Evolutionary conservation across 2,113 vertebrate genomes (phyloP), one percentile per base, ranked within the genome.

Genomic region (Tetraodon nigroviridis): DNA sequence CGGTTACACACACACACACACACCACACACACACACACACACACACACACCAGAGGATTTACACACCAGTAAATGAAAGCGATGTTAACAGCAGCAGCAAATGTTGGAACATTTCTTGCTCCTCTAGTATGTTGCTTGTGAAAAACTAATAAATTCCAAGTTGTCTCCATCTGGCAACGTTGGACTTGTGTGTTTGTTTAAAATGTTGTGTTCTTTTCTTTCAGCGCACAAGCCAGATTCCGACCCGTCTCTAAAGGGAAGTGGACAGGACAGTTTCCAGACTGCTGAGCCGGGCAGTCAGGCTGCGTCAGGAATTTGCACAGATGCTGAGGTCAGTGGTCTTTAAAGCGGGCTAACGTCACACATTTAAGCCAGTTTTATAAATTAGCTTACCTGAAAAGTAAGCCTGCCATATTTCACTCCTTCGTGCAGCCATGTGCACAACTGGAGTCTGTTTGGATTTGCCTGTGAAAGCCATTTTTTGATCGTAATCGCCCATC

Each of bases 261-360:
- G 61, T 61, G 27, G 17, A 37, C 6, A 37, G 32, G 32, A 17
- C 50, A 7, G 20, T 53, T 27, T 58, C 64, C 67, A 67, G 41
- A 68, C 49, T 18, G n/a, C 32, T 50, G 17, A 16, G 82, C 70
- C 78, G 51, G 53, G 61, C 51, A 6, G 12, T 63, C 41, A 47
- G 50, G 60, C 79, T 61, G 47, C 32, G 27, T 62, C 32, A 68
- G 61, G 64, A 69, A 57, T 66, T 61, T 57, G 47, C 51, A 78
- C 68, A 75, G 55, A 63, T 67, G 64, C 56, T 71, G 32, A 61
- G 32, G 41, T 69, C 12, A 6, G 12, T 65, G 62, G 55, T 50
- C 56, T 20, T 6, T 6, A 51, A 20, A 13, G 18, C 3, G 13
- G 1, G 16, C 3, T 7, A 10, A 12, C 32, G 32, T 37, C 32